A percentile compares a stretch with the other conserved stretches of the same genome.
Evolutionary conservation across 1,140 invertebrate genomes (phyloP).

Genomic region (Druon quercuslanigerum): DNA sequence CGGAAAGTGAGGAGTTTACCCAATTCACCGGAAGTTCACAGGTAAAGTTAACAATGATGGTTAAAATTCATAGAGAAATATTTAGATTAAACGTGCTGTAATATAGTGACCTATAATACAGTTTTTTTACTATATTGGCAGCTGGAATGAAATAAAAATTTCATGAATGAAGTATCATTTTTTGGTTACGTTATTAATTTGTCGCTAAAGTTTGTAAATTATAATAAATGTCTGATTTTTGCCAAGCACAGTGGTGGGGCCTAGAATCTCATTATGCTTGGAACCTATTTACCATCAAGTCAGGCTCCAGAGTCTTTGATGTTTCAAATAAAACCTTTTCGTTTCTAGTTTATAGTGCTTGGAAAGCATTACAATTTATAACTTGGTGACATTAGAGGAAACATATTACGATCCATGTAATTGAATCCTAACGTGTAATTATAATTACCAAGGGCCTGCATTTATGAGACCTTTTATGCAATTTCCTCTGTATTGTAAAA

Average conservation of each 20-base stretch:
- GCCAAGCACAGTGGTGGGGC: not conserved
- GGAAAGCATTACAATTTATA: conserved; percentile 14
- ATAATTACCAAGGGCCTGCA: not conserved
- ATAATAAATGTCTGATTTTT: not conserved
- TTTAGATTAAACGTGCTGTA: not conserved
- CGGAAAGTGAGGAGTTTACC: conserved; percentile 80
- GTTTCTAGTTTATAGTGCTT: not conserved
- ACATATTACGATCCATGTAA: conserved; percentile 5
- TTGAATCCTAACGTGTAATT: not conserved
- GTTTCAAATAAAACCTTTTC: not conserved
- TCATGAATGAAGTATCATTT: no score
- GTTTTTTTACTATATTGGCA: no score
- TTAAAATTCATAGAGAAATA: not conserved
- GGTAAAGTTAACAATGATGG: conserved; percentile 64
- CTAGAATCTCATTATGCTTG: not conserved
- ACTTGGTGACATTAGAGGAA: not conserved
- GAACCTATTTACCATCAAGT: not conserved
- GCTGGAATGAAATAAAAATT: no score
- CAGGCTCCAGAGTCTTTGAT: conserved; percentile 3
- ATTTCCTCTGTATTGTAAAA: not conserved
- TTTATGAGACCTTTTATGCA: not conserved
- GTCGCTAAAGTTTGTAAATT: no score
- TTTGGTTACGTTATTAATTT: no score
- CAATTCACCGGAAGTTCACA: conserved; percentile 81
- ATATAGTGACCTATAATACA: not conserved